Evolutionary conservation across 2,113 vertebrate genomes (phyloP), one percentile per base, ranked within the genome.

Genomic region (Alosa alosa): DNA sequence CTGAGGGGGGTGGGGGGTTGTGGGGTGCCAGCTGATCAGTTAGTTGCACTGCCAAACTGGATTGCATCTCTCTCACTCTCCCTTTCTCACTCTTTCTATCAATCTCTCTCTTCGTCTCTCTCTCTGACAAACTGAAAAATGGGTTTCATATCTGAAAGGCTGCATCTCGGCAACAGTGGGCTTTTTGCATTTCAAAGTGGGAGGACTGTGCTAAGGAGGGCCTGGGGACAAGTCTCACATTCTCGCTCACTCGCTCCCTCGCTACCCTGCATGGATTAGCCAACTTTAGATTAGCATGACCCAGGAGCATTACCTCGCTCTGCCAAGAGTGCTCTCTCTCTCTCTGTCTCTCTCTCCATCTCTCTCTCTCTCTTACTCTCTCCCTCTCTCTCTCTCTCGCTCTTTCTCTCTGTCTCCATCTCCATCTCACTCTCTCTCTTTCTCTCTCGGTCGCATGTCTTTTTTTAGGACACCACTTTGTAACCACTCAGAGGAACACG

Each of bases 161-260:
- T 86, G 90, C 88, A 91, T 92, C 92, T 91, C 87, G 88, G 84
- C 86, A 86, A 90, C 86, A 88, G 87, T 89, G 84, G 52, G 82
- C 91, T 84, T 87, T 90, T 88, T 92, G 93, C 90, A 93, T 94
- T 91, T 92, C 83, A 92, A 92, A 91, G 90, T 89, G 89, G 55
- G 52, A 85, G 85, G 39, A 82, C 46, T 72, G 18, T 85, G 86
- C 45, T 41, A 49, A 82, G n/a, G 45, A 57, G 44, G 39, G 87
- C 86, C 55, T 31, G 36, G 55, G 68, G 82, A 87, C 47, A 7
- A 50, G 11, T 57, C 81, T 41, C 20, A 87, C 64, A 84, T 75
- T 47, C 47, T 82, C 39, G 36, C 50, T 18, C 4, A 6, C 82
- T 55, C 84, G 84, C 83, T 83, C 11, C 18, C 50, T n/a, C 81